Conservation (phyloP, 2,113 vertebrate species). For the Phyllopteryx taeniolatus region DNA sequence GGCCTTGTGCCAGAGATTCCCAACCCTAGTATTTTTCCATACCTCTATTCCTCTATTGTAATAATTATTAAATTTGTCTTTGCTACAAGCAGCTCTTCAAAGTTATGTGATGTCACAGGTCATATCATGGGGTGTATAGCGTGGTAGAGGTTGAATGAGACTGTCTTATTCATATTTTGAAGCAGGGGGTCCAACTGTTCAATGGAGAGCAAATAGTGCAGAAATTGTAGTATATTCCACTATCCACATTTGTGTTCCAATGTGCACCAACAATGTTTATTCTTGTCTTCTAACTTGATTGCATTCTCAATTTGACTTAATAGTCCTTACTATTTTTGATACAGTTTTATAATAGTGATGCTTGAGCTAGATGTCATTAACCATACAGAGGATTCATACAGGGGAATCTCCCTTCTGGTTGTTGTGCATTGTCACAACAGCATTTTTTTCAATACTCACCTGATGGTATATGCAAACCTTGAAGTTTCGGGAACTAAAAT, state of each 20-base stretch:
- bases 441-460: conserved; percentile 9
- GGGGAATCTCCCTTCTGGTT: neutral
- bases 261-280: too few relatives aligned
- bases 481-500: conserved; percentile 43
- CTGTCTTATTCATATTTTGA: neutral
- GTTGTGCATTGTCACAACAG: neutral
- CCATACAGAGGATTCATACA: neutral
- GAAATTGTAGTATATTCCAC: neutral
- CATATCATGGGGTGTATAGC: neutral
- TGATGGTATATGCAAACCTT: conserved; percentile 39
- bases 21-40: too few relatives aligned
- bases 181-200: neutral
- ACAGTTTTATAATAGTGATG: neutral
- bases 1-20: too few relatives aligned
- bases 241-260: neutral
- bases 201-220: neutral
- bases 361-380: neutral
- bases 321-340: neutral
- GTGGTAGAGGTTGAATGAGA: neutral
- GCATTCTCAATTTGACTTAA: neutral
- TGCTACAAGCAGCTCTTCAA: neutral
- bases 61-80: too few relatives aligned
- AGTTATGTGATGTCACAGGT: neutral
- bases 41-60: too few relatives aligned
- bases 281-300: neutral